Base-by-base conservation (phyloP, 2,888 invertebrate genomes). In the Caenorhabditis japonica region DNA sequence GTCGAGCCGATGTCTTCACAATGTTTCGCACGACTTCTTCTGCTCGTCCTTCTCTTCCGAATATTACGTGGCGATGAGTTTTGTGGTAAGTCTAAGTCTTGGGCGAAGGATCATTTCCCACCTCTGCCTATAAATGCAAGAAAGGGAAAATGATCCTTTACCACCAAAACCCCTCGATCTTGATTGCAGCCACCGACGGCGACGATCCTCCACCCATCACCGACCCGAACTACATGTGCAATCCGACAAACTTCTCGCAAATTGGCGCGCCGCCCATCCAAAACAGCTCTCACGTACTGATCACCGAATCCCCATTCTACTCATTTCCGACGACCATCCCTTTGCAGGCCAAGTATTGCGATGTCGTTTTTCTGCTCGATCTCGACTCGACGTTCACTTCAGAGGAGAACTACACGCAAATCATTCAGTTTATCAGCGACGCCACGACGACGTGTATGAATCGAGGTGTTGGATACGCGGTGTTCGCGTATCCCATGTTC, bases 401-500 rank as follows among this genome's bases (percentile, higher is more conserved):
- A 1, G 47, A 56, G 51, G 64, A 66, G 23, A 74, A 74, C 44
- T 78, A 74, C 52, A 68, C 60, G 10, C 68, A 70, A 38, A 61
- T 78, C 12, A 41, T 76, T 8, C 52, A 64, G 38, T 78, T 78
- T 33, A 73, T 76, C 38, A 70, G 68, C 21, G 76, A 61, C 36
- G 47, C 61, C 12, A 76, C 58, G 21, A 36, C 30, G n/a, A 68
- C 60, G 13, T 79, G 81, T 47, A 75, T 77, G 75, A 49, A 62
- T 38, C 30, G 61, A 34, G 79, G 79, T 10, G 53, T 81, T 30
- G 81, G 81, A 7, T 73, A 76, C 51, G 46, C 59, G 12, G 66
- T 75, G 21, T 72, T 64, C 39, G 75, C 71, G 5, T 79, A 71
- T 56, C 71, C 77, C 8, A 69, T 81, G 76, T 81, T 77, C 27